Evolutionary conservation across 2,797 vertebrate genomes (phyloP), one percentile per base, ranked within the genome.

Genomic region (Pseudomugil tenellus): DNA sequence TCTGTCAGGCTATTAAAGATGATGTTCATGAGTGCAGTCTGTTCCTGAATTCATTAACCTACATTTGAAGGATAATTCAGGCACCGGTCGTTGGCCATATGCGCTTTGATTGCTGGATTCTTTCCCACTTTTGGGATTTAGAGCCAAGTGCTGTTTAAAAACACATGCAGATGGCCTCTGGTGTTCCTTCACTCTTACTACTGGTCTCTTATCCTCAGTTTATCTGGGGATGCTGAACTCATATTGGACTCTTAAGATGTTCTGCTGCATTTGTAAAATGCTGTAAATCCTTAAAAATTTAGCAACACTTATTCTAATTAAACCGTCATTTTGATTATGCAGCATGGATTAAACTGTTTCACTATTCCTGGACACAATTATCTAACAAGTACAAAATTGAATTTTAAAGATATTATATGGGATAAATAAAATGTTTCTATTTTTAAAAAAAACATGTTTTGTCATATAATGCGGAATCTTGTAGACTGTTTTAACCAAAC

Each of bases 11-110:
- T 85, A 83, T 85, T 87, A 85, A 76, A 84, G 76, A 87, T 74
- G 88, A 84, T 76, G 79, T 29, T 84, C 72, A 67, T 76, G 74
- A 81, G 76, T 72, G 69, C 81, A 83, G 85, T 86, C 85, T 77
- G 84, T 79, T 84, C 65, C 84, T 85, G 90, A 92, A 92, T 94
- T 92, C 88, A 93, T 94, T 94, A 92, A 92, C 92, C 94, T 92
- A 91, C 85, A 91, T 91, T 82, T 85, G 89, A 90, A 92, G 87
- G 86, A 93, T 90, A 91, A 89, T 89, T 90, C 88, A 84, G 83
- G 74, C 80, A 66, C 83, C 65, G 73, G 83, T 90, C 77, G 57
- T 62, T 37, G n/a, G 80, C 89, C 88, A 92, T 92, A 91, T 92
- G 87, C 48, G 88, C 88, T 83, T 85, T 90, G 83, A 86, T 89